These are phyloP conservation scores for Drosophila neonasuta DNA, from an alignment of 2,888 invertebrate species.

Conservation along the genomic window DNA sequence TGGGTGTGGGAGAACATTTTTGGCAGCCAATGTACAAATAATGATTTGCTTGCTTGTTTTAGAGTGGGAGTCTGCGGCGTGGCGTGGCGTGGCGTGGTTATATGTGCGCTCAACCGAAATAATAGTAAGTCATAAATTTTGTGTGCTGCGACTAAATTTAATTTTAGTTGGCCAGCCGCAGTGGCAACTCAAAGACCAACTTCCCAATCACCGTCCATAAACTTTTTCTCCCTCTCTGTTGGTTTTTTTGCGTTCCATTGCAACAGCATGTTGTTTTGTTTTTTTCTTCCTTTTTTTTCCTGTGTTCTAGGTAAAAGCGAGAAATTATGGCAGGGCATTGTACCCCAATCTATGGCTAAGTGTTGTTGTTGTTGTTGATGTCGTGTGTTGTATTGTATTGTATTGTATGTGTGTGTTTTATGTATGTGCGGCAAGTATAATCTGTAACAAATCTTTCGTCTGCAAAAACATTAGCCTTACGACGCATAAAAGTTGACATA, in stretches of 20 bases:
- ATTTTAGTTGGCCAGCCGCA: conserved; percentile 68
- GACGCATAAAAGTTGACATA: conserved; percentile 72
- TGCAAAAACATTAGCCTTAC: conserved; percentile 73
- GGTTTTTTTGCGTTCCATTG: conserved; percentile 14
- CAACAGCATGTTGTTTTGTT: conserved; percentile 9
- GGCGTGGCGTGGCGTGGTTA: conserved; percentile 20
- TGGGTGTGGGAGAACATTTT: conserved; percentile 15
- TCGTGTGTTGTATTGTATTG: conserved; percentile 9
- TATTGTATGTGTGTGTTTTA: conserved; percentile 35
- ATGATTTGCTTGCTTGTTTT: conserved; percentile 49
- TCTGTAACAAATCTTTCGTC: conserved; percentile 74
- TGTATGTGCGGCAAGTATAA: conserved; percentile 59
- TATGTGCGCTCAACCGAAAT: conserved; percentile 64
- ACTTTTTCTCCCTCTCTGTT: conserved; percentile 28
- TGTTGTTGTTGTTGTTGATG: conserved; percentile 5
- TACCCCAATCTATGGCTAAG: conserved; percentile 20
- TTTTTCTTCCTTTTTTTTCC: conserved; percentile 1
- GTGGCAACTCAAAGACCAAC: conserved; percentile 53
- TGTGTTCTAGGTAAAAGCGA: conserved; percentile 51
- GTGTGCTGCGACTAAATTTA: conserved; percentile 65
- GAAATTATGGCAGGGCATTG: conserved; percentile 59
- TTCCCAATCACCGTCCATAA: conserved; percentile 56
- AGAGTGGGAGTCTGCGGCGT: conserved; percentile 3
- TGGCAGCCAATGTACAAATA: conserved; percentile 57
- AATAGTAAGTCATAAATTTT: conserved; percentile 75